These are phyloP conservation scores for Eupithecia inturbata DNA, from an alignment of 2,888 invertebrate species.

Conservation along the genomic window DNA sequence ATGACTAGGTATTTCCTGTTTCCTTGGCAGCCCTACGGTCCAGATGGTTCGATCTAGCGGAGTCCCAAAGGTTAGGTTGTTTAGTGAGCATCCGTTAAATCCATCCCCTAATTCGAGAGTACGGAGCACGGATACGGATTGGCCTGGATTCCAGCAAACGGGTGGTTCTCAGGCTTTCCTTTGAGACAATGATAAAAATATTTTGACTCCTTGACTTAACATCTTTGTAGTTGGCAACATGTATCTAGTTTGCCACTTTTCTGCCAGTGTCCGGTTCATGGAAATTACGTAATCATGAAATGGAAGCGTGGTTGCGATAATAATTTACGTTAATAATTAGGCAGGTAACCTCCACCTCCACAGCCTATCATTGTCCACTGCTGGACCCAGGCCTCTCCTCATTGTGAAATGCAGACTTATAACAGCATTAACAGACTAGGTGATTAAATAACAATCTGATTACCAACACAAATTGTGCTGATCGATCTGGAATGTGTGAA, in stretches of 20 bases:
- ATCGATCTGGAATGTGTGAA: slow-evolving; percentile 56
- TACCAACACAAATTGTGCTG: slow-evolving; percentile 51
- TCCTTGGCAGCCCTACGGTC: slow-evolving; percentile 18
- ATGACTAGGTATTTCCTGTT: too few species aligned
- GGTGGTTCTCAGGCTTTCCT: slow-evolving; percentile 1
- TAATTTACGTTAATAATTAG: too few species aligned
- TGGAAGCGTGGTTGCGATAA: too few species aligned
- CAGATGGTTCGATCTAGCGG: slow-evolving; percentile 30
- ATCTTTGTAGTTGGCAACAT: too few species aligned
- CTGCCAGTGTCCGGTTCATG: too few species aligned
- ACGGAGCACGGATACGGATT: slow-evolving; percentile 34
- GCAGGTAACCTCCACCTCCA: too few species aligned
- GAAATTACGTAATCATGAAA: too few species aligned
- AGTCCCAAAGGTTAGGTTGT: slow-evolving; percentile 33
- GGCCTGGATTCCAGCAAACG: slow-evolving; percentile 33
- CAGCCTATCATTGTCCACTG: too few species aligned
- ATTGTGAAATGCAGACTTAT: neutral
- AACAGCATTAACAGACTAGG: neutral
- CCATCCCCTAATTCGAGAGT: slow-evolving; percentile 37
- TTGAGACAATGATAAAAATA: too few species aligned
- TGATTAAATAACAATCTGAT: slow-evolving; percentile 29
- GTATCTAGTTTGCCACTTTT: too few species aligned
- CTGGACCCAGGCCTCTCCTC: too few species aligned
- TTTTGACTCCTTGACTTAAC: too few species aligned
- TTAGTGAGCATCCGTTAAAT: slow-evolving; percentile 38